Base-by-base conservation (phyloP, 2,888 invertebrate species). In the Eupithecia insigniata region DNA sequence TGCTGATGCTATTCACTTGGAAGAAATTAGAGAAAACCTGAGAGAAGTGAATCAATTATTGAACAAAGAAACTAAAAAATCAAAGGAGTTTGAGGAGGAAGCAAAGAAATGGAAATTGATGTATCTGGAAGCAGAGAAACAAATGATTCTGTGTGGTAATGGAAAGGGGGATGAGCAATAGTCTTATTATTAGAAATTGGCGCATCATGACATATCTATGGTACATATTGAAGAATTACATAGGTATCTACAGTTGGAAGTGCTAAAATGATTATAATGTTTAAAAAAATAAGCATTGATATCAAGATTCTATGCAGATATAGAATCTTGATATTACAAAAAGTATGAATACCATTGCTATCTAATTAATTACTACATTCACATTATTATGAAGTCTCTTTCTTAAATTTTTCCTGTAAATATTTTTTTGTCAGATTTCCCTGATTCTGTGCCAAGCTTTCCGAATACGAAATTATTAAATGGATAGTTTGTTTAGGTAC, bases 11-110 rank as follows among this genome's bases (percentile, higher is more conserved):
- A 72, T 80, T 70, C 72, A 81, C 60, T 69, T 69, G 65, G 83
- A 84, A 36, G 85, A 85, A 36, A 69, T 87, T 0, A 85, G 87
- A 78, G 81, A 82, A 51, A 79, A 87, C 69, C 70, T 91, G 30
- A 83, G 87, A 46, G 70, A 79, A 18, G 81, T 82, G 0, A 83
- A 90, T 70, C 79, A 73, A 60, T 73, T 85, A 46, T 77, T 93
- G 12, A 78, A 83, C 60, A 83, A 81, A 60, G 87, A 92, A 74
- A 85, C 84, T 68, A 70, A 77, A 1, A 86, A 76, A 69, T 78
- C 80, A 0, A 84, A 84, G 60, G 79, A 86, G 4, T 76, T 90
- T 10, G 84, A 90, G 78, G 83, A 85, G 18, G 90, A 92, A 80
- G 82, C 83, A 28, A 79, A 76, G 5, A 83, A 77, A 67, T 92